phyloP scores from a whole-genome alignment of 1,140 invertebrate genomes.

The Tetramorium parvispinum region DNA sequence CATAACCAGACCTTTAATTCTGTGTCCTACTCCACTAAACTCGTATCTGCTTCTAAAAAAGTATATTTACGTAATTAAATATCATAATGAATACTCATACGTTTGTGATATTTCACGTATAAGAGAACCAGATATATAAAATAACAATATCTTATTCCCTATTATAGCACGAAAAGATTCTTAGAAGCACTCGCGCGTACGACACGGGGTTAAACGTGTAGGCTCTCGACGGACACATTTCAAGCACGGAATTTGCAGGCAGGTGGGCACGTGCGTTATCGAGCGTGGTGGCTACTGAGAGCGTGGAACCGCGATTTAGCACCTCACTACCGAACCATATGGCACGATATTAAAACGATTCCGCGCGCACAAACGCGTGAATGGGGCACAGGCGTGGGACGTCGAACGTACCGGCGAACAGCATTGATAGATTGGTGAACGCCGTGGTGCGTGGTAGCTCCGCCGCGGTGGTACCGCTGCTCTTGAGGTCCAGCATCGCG shows the following conservation, averaged over 20 bases:
- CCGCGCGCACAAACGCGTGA: not conserved
- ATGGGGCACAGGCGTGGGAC: not conserved
- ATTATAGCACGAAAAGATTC: not conserved
- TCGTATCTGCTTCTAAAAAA: not conserved
- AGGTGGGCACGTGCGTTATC: slow-evolving; percentile 12
- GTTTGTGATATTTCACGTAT: not conserved
- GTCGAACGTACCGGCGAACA: slow-evolving; percentile 87
- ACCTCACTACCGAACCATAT: slow-evolving; percentile 33
- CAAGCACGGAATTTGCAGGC: not conserved
- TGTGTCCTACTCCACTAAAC: not conserved
- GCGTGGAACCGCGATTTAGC: slow-evolving; percentile 7
- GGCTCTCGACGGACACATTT: slow-evolving; percentile 9
- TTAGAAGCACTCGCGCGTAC: not conserved
- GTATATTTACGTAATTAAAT: not conserved
- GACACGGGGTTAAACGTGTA: not conserved
- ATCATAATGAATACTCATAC: not conserved
- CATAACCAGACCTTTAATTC: not conserved
- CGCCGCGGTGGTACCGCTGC: slow-evolving; percentile 87
- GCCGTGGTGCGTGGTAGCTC: slow-evolving; percentile 87
- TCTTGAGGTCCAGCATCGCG: slow-evolving; percentile 89
- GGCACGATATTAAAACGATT: not conserved
- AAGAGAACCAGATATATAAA: not conserved
- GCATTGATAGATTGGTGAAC: slow-evolving; percentile 89
- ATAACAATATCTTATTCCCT: not conserved
- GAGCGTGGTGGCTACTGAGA: not conserved